A percentile compares a stretch with the other conserved stretches of the same genome.
phyloP scores from a whole-genome alignment of 2,113 vertebrate species.

The Strix uralensis region DNA sequence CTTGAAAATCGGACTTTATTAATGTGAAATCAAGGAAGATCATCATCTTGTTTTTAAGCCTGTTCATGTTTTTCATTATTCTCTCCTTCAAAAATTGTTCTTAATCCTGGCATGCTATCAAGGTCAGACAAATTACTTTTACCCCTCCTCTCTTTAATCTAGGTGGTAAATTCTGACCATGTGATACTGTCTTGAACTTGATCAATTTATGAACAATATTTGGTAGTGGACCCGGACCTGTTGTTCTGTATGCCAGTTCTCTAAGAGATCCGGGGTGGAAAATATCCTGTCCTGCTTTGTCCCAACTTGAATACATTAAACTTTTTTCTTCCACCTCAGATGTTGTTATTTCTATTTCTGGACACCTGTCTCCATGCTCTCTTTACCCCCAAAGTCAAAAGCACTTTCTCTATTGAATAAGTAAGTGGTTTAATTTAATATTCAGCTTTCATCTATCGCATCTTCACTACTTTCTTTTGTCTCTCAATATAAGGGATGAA shows the following conservation, averaged over 20 bases:
- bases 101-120: fast-evolving
- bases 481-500: not conserved
- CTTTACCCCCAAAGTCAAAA: not conserved
- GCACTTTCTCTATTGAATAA: not conserved
- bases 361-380: not conserved
- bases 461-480: not conserved
- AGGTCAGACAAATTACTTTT: not conserved
- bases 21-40: not conserved
- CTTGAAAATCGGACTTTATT: not conserved
- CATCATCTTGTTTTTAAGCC: not conserved
- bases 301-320: not conserved
- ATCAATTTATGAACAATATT: not conserved
- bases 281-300: not conserved
- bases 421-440: not conserved
- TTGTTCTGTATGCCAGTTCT: not conserved
- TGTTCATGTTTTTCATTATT: not conserved
- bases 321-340: not conserved
- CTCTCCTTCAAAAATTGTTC: not conserved
- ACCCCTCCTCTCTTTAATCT: not conserved
- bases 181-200: not conserved
- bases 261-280: not conserved
- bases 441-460: not conserved
- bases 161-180: not conserved
- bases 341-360: not conserved
- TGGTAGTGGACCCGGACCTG: not conserved